phyloP scores from a whole-genome alignment of 2,888 invertebrate genomes.

The Nesidiocoris tenuis region DNA sequence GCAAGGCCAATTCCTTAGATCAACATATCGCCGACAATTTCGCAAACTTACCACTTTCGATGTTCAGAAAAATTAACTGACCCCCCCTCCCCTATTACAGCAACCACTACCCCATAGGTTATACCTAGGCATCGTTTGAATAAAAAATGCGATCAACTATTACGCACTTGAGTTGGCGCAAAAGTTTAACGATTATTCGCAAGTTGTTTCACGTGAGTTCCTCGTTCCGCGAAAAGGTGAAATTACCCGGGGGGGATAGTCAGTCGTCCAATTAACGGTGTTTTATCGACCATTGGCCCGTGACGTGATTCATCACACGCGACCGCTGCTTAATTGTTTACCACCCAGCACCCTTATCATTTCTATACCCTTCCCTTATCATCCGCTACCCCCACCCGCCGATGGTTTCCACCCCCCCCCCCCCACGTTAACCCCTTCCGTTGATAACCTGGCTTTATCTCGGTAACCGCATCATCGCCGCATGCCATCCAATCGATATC shows the following conservation, averaged over 20 bases:
- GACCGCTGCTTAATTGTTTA: conserved; percentile 34
- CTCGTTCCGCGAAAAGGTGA: neutral
- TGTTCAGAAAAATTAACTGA: too few species aligned
- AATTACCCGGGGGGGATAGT: conserved; percentile 3
- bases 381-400: too few species aligned
- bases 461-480: neutral
- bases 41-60: too few species aligned
- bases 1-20: too few species aligned
- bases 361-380: conserved; percentile 5
- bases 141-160: neutral
- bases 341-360: conserved; percentile 2
- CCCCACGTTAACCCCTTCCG: too few species aligned
- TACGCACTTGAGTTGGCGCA: neutral
- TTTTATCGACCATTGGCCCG: conserved; percentile 38
- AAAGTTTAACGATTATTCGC: neutral
- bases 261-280: conserved; percentile 29
- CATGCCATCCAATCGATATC: conserved; percentile 14
- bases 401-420: too few species aligned
- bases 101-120: too few species aligned
- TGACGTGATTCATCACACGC: conserved; percentile 40
- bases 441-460: too few species aligned
- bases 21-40: too few species aligned
- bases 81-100: too few species aligned
- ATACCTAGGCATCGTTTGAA: too few species aligned
- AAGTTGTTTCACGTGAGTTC: neutral